Evolutionary conservation across 2,888 invertebrate species (phyloP).

Genomic region (Gymnosoma rotundatum): DNA sequence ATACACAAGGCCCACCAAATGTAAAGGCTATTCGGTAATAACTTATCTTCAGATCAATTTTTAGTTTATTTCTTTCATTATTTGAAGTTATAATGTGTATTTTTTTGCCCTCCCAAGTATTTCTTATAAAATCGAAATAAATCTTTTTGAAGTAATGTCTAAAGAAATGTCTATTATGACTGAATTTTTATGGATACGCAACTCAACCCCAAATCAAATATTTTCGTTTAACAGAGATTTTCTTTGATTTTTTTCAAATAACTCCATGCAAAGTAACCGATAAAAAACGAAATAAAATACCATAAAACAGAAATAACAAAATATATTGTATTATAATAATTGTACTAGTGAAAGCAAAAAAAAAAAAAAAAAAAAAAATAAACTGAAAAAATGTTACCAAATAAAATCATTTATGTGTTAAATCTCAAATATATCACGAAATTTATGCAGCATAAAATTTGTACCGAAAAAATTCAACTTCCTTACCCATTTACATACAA

Average conservation of each 20-base stretch:
- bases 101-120: no score
- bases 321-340: constrained; percentile 55
- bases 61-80: no score
- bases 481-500: neutral
- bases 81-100: no score
- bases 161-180: no score
- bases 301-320: constrained; percentile 25
- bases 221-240: constrained; percentile 51
- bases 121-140: no score
- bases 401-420: constrained; percentile 71
- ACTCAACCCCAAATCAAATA: constrained; percentile 25
- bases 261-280: constrained; percentile 1
- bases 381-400: constrained; percentile 52
- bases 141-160: no score
- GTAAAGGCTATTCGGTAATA: no score
- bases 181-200: no score
- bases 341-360: constrained; percentile 17
- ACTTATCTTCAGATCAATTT: no score
- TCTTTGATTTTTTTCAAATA: constrained; percentile 38
- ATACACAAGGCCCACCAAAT: no score
- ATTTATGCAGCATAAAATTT: constrained; percentile 71
- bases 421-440: constrained; percentile 70
- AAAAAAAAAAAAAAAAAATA: constrained; percentile 27
- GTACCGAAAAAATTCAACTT: constrained; percentile 19
- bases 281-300: constrained; percentile 26